A percentile compares a stretch with the other conserved stretches of the same genome.
Conservation (phyloP, 2,888 invertebrate species). For the Aradus depressus region DNA sequence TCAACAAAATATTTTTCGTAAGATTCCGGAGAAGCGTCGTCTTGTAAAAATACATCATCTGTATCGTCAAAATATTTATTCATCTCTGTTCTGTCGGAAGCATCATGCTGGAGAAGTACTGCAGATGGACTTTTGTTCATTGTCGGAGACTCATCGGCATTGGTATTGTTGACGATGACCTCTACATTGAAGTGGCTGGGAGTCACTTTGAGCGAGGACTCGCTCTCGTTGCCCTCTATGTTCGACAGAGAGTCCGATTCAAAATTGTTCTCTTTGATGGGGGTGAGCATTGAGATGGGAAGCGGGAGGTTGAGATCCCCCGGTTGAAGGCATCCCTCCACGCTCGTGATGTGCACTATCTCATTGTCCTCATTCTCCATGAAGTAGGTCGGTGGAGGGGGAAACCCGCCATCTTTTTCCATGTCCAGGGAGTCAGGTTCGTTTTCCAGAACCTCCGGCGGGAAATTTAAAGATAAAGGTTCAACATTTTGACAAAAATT, state of each 20-base stretch:
- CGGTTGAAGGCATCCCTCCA: slow-evolving; percentile 16
- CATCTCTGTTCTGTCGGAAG: not conserved
- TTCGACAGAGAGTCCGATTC: slow-evolving; percentile 25
- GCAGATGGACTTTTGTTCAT: slow-evolving; percentile 10
- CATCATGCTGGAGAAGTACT: not conserved
- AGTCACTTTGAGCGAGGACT: slow-evolving; percentile 14
- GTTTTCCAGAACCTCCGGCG: slow-evolving; percentile 15
- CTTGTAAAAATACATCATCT: slow-evolving; percentile 25
- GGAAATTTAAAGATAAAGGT: slow-evolving; percentile 13
- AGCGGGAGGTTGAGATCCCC: slow-evolving; percentile 20
- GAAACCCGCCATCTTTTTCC: slow-evolving; percentile 24
- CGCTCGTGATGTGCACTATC: slow-evolving; percentile 21
- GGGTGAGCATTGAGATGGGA: slow-evolving; percentile 27
- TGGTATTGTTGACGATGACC: slow-evolving; percentile 25
- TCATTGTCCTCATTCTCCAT: slow-evolving; percentile 25
- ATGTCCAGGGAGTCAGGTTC: slow-evolving; percentile 21
- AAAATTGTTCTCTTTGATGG: slow-evolving; percentile 26
- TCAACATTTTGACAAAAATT: slow-evolving; percentile 9
- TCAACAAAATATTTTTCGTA: slow-evolving; percentile 26
- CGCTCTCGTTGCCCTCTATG: slow-evolving; percentile 20
- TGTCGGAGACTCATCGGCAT: slow-evolving; percentile 18
- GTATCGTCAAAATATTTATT: slow-evolving; percentile 10
- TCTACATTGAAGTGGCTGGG: slow-evolving; percentile 26
- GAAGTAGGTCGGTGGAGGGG: slow-evolving; percentile 27
- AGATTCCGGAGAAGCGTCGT: slow-evolving; percentile 21